These are phyloP conservation scores for Otolemur garnettii DNA, from an alignment of 2,113 vertebrate species.

Conservation along the genomic window DNA sequence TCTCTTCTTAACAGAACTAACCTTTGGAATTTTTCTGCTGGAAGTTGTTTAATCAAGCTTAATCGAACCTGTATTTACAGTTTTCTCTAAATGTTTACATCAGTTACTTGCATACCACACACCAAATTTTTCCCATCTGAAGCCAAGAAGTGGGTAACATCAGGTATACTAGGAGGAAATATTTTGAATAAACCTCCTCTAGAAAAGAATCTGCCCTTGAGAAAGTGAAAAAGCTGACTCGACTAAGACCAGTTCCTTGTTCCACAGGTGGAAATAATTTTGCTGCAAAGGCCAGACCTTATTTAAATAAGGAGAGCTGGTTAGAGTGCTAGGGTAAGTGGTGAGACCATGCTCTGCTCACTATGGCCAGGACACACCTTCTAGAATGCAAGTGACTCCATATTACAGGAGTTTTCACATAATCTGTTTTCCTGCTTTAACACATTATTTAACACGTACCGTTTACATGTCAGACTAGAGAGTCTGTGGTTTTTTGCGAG, in stretches of 20 bases:
- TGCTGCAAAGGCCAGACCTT: background rate
- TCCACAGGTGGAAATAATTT: background rate
- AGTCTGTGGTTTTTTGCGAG: background rate
- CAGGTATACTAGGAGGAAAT: background rate
- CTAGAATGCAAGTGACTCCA: background rate
- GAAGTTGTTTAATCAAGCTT: background rate
- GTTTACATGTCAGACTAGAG: background rate
- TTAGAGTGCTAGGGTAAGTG: too few relatives aligned
- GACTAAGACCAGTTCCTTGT: background rate
- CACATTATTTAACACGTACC: background rate
- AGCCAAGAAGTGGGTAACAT: background rate
- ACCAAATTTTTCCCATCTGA: background rate
- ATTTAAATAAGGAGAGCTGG: too few relatives aligned
- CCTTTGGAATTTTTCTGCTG: background rate
- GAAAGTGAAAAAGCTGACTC: background rate
- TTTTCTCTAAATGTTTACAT: background rate
- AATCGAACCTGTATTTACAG: background rate
- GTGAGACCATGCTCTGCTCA: background rate
- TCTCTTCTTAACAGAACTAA: background rate
- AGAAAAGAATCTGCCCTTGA: background rate
- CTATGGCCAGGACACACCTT: background rate
- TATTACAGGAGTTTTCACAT: fast-evolving
- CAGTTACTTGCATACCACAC: background rate
- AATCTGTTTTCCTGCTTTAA: background rate
- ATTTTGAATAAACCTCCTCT: background rate